These are phyloP conservation scores for Anguilla anguilla DNA, from an alignment of 2,797 vertebrate species.

Conservation along the genomic window DNA sequence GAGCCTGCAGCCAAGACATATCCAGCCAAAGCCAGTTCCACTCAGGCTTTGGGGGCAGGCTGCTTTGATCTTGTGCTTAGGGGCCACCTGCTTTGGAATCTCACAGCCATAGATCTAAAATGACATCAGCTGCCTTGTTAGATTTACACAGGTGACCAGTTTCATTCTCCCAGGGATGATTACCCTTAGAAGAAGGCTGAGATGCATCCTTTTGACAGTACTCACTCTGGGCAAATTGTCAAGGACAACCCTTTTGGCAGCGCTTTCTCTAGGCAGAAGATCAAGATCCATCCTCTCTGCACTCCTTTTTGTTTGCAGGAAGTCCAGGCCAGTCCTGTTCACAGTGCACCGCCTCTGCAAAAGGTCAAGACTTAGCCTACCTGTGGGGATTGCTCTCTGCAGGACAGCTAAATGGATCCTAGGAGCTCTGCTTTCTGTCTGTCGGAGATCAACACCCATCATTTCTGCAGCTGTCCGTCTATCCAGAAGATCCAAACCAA, in stretches of 20 bases:
- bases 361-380: neutral
- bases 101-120: neutral
- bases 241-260: neutral
- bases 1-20: neutral
- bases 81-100: neutral
- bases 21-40: neutral
- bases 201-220: neutral
- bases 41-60: neutral
- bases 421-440: neutral
- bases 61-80: neutral
- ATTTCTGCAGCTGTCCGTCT: neutral
- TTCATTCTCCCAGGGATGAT: neutral
- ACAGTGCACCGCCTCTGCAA: neutral
- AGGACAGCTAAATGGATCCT: neutral
- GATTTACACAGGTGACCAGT: neutral
- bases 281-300: neutral
- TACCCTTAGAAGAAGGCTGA: neutral
- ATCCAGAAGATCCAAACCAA: constrained; percentile 5
- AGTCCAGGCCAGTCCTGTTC: neutral
- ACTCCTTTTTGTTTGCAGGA: neutral
- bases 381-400: neutral
- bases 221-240: neutral
- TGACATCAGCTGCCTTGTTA: neutral
- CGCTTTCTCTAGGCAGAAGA: neutral
- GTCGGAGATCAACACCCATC: constrained; percentile 12